Evolutionary conservation across 2,113 vertebrate species (phyloP), one percentile per base, ranked within the genome.

Genomic region (Rissa tridactyla): DNA sequence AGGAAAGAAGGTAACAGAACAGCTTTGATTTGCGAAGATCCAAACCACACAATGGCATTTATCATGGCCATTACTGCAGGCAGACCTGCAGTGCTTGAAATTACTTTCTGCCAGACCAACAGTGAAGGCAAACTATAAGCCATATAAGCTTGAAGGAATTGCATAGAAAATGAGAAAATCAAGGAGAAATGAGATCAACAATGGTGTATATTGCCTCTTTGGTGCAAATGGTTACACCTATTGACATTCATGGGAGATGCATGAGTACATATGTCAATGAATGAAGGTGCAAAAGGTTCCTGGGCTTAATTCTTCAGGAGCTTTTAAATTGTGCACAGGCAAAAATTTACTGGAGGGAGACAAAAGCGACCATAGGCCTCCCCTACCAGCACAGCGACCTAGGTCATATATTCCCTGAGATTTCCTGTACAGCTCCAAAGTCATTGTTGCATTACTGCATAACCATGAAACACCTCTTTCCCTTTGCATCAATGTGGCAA

Each of bases 71-170:
- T 93, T 88, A 90, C 30, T 76, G 71, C 13, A 1, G 51, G 57
- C 30, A 96, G 80, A 83, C 95, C 80, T 84, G 72, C 52, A 68
- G 94, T 78, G 92, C 76, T 64, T 89, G 69, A 93, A 96, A 94
- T 93, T 0, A 71, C 52, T 96, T 94, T 90, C 65, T 82, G 54
- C 34, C n/a, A 92, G 52, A 88, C 47, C n/a, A 86, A 44, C 72
- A 86, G 79, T 66, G 76, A 96, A 88, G 46, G 32, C 32, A 90
- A 92, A 73, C 12, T 69, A 62, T 36, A 38, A 93, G 23, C n/a
- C 7, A 34, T 27, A n/a, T 68, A 92, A 57, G 23, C 30, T 51
- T 90, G 68, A 78, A 90, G 26, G 11, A 80, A 88, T 44, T 42
- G 9, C 36, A 40, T 22, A 61, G 52, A 64, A 96, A 86, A 79